Percentiles rank a stretch among this genome's conserved stretches.
These are phyloP conservation scores for Hippopotamyrus pictus DNA, from an alignment of 2,797 vertebrate genomes.

Conservation along the genomic window DNA sequence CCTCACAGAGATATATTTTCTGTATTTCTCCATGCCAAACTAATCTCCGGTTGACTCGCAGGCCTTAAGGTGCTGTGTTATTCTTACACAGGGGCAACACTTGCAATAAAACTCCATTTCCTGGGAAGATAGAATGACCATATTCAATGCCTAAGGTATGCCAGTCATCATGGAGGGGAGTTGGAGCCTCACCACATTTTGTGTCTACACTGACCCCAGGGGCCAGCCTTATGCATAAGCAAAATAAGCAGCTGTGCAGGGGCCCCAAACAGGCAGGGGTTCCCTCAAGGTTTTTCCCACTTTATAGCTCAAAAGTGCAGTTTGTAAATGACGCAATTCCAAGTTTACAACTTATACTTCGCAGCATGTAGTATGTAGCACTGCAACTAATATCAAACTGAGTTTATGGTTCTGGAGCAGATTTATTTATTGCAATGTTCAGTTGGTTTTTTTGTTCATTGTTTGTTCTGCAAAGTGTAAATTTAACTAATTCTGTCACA, in stretches of 20 bases:
- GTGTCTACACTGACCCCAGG: background rate
- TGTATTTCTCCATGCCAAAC: background rate
- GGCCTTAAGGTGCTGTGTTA: background rate
- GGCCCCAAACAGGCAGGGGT: background rate
- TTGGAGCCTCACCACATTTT: too few species aligned
- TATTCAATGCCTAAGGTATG: background rate
- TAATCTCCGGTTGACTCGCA: background rate
- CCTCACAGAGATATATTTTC: background rate
- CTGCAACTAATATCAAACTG: background rate
- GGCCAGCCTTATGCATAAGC: background rate
- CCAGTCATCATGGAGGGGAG: too few species aligned
- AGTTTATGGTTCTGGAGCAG: background rate
- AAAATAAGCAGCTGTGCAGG: background rate
- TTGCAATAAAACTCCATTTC: background rate
- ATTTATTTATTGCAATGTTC: background rate
- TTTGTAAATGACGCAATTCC: background rate
- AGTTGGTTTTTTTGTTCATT: background rate
- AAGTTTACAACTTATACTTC: background rate
- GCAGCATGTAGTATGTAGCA: background rate
- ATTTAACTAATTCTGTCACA: background rate
- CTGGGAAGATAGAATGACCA: background rate
- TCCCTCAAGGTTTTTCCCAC: background rate
- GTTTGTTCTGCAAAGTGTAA: background rate
- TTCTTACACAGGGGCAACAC: background rate
- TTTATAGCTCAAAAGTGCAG: background rate